Percentiles rank a stretch among this genome's conserved stretches.
phyloP scores from a whole-genome alignment of 2,888 invertebrate species.

The Uropetala carovei region DNA sequence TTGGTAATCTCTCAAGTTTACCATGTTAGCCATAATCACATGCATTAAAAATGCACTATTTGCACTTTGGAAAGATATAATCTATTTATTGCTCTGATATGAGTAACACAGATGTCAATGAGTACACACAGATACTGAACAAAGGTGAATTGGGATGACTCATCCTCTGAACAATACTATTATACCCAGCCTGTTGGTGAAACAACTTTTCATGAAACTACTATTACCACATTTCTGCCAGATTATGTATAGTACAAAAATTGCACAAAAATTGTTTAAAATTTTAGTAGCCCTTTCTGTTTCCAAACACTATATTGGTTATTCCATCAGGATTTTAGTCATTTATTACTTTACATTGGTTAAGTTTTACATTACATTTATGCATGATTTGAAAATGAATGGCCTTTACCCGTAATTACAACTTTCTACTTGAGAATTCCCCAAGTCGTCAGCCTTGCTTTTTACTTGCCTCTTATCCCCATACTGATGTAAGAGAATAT shows the following conservation, averaged over 20 bases:
- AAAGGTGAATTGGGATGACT: slow-evolving; percentile 43
- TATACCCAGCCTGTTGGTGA: slow-evolving; percentile 1
- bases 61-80: slow-evolving; percentile 34
- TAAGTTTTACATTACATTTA: neutral
- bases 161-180: slow-evolving; percentile 38
- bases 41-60: neutral
- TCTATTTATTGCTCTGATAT: slow-evolving; percentile 55
- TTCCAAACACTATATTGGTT: neutral
- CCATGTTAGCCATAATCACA: neutral
- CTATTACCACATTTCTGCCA: neutral
- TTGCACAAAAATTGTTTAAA: slow-evolving; percentile 43
- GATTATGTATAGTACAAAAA: slow-evolving; percentile 23
- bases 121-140: slow-evolving; percentile 43
- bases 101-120: slow-evolving; percentile 42
- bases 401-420: slow-evolving; percentile 54
- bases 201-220: slow-evolving; percentile 29
- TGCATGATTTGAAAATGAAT: slow-evolving; percentile 2
- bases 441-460: slow-evolving; percentile 5
- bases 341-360: neutral
- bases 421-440: neutral
- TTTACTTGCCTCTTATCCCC: slow-evolving; percentile 5
- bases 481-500: neutral
- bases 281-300: slow-evolving; percentile 40
- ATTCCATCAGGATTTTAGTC: neutral
- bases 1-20: neutral